Evolutionary conservation across 2,113 vertebrate genomes (phyloP), one percentile per base, ranked within the genome.

Genomic region (Jaculus jaculus): DNA sequence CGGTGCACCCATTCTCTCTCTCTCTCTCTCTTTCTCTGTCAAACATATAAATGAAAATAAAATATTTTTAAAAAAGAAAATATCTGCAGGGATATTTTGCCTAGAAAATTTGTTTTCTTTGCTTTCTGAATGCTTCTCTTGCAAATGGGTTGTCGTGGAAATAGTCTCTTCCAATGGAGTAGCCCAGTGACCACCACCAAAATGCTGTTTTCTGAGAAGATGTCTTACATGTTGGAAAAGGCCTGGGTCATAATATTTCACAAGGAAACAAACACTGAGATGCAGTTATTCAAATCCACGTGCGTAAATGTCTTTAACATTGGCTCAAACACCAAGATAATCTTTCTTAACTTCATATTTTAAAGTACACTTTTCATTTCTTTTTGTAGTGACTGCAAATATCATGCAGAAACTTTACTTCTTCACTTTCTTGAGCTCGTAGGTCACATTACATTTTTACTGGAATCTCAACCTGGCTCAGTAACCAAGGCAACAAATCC

Each of bases 401-500:
- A 93, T 94, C 74, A 95, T 84, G 90, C 54, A 86, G 95, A 94
- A 94, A 92, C 89, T 97, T 95, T 39, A 24, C 28, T 96, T 3
- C 71, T 97, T 96, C 86, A 91, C 16, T 94, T 90, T 97, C 95
- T 87, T 91, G 81, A 96, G 84, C 78, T 96, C 88, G 74, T 82
- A 93, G 86, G 83, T 97, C 81, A 97, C 75, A 95, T 94, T 94
- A 60, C 3, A 90, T 97, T 96, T 96, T 92, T 90, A 63, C 89
- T 94, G 90, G 69, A 71, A 88, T 97, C 90, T 34, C 23, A 97
- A 96, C 95, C 96, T 97, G 94, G 81, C 90, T 97, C 96, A 89
- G 97, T 98, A 98, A 96, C 97, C 97, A 97, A 63, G 88, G 96
- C 96, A 98, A 98, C 97, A 96, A 93, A 96, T 96, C 95, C 97